Evolutionary conservation across 1,140 invertebrate genomes (phyloP).

Genomic region (Uloborus diversus): DNA sequence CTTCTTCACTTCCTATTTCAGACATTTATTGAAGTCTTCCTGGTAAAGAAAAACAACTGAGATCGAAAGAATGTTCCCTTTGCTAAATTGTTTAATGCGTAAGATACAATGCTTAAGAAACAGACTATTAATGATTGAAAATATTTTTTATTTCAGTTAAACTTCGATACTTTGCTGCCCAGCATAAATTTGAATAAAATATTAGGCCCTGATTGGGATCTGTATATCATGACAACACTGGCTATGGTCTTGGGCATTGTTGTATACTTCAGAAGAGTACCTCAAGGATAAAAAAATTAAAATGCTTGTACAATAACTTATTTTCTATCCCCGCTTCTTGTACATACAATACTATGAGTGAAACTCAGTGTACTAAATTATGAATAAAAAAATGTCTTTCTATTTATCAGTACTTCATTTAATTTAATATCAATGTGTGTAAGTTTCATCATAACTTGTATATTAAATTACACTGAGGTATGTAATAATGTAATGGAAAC

Average conservation of each 20-base stretch:
- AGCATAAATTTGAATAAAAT: conserved; percentile 73
- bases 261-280: conserved; percentile 53
- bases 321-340: neutral
- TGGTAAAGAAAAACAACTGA: too few species aligned
- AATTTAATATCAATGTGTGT: neutral
- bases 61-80: too few species aligned
- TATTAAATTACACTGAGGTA: too few species aligned
- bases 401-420: neutral
- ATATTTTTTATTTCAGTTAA: conserved; percentile 72
- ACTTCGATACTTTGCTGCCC: conserved; percentile 70
- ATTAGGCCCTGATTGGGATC: conserved; percentile 90
- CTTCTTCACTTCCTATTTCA: too few species aligned
- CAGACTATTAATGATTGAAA: too few species aligned
- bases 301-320: neutral
- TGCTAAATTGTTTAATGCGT: too few species aligned
- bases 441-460: neutral
- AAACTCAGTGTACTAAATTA: neutral
- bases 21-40: too few species aligned
- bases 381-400: neutral
- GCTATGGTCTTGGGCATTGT: conserved; percentile 76
- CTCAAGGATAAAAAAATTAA: conserved; percentile 24
- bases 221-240: conserved; percentile 87
- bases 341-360: too few species aligned
- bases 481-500: too few species aligned
- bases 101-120: too few species aligned